Conservation (phyloP, 2,797 vertebrate genomes). For the Tapera naevia region DNA sequence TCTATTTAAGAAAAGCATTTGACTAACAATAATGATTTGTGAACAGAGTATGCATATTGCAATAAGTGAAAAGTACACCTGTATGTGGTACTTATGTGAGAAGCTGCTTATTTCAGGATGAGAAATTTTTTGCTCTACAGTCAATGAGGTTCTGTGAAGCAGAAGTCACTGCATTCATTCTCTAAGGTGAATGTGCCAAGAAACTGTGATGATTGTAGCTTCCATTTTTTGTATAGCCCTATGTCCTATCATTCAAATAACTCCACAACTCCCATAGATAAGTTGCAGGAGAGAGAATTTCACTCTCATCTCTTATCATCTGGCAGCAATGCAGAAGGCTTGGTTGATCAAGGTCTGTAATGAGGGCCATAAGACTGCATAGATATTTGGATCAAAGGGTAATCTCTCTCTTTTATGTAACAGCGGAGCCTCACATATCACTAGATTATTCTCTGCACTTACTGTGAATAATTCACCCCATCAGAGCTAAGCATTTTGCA, state of each 20-base stretch:
- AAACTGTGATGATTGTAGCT: neutral
- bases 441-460: conserved; percentile 29
- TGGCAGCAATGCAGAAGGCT: neutral
- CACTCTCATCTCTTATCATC: neutral
- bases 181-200: neutral
- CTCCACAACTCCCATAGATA: neutral
- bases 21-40: neutral
- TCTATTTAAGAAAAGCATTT: neutral
- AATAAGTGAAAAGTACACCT: neutral
- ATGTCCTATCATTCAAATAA: neutral
- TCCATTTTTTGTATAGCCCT: neutral
- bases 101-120: neutral
- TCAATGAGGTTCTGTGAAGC: neutral
- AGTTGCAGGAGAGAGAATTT: neutral
- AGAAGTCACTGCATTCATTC: neutral
- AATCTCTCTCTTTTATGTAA: conserved; percentile 54
- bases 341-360: conserved; percentile 18
- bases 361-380: conserved; percentile 2
- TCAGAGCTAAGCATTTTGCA: conserved; percentile 21
- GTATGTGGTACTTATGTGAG: neutral
- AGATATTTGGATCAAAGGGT: conserved; percentile 55
- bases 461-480: conserved; percentile 46
- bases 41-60: neutral
- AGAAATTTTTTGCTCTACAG: neutral
- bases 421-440: conserved; percentile 28